Conservation (phyloP, 2,888 invertebrate genomes). For the Muschampia staudingeri region DNA sequence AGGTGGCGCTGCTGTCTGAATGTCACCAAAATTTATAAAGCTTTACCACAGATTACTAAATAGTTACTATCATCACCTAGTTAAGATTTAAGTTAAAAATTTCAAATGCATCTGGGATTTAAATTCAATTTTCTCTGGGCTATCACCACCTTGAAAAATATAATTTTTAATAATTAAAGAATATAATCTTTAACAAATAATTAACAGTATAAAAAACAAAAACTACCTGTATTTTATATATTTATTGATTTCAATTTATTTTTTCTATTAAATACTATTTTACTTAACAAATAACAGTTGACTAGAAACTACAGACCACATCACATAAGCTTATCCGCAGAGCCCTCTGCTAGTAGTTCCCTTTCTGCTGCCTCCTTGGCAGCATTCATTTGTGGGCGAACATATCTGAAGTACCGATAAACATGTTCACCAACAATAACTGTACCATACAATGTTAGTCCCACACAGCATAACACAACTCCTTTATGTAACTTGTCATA, state of each 20-base stretch:
- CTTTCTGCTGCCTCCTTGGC: conserved; percentile 80
- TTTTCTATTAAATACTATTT: conserved; percentile 34
- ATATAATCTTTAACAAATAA: not conserved
- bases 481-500: conserved; percentile 89
- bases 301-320: conserved; percentile 41
- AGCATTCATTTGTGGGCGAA: conserved; percentile 84
- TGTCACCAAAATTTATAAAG: too few relatives aligned
- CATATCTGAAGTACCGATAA: conserved; percentile 85
- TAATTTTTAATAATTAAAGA: too few relatives aligned
- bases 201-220: not conserved
- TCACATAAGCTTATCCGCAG: conserved; percentile 79
- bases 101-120: too few relatives aligned
- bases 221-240: not conserved
- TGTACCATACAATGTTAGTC: conserved; percentile 81
- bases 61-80: too few relatives aligned
- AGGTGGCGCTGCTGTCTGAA: too few relatives aligned
- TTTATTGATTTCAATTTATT: conserved; percentile 18
- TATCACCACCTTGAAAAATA: too few relatives aligned
- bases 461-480: conserved; percentile 86
- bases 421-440: conserved; percentile 80
- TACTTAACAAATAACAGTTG: conserved; percentile 49
- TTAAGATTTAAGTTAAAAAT: too few relatives aligned
- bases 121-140: too few relatives aligned
- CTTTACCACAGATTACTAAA: too few relatives aligned
- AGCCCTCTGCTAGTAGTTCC: conserved; percentile 89